Conservation (phyloP, 2,113 vertebrate species). For the Platysteira castanea region DNA sequence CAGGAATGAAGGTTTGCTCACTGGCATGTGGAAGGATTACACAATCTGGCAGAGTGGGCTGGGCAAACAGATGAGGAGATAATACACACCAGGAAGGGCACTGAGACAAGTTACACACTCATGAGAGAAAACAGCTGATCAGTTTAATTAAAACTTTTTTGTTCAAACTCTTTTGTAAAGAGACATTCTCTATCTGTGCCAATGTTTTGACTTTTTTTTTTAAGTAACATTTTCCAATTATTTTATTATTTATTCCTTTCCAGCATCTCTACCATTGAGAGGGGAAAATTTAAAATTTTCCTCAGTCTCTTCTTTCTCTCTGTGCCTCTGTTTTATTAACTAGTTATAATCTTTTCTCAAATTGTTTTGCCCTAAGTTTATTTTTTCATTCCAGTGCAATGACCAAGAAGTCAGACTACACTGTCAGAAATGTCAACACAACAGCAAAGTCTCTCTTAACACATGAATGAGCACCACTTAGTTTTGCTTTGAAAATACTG, state of each 20-base stretch:
- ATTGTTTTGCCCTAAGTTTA: background rate
- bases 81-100: background rate
- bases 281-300: background rate
- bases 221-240: background rate
- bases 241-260: background rate
- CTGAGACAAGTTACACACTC: background rate
- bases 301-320: background rate
- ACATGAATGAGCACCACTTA: background rate
- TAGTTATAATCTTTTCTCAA: background rate
- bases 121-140: background rate
- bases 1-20: background rate
- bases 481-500: slow-evolving; percentile 16
- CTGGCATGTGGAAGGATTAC: background rate
- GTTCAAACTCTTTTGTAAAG: background rate
- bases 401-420: background rate
- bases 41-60: background rate
- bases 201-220: background rate
- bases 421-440: background rate
- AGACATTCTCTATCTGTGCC: background rate
- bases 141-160: background rate
- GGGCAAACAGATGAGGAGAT: background rate
- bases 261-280: background rate
- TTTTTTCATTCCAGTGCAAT: background rate
- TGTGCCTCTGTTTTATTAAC: background rate
- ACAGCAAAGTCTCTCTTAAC: background rate